Conservation (phyloP, 2,888 invertebrate species). For the Hemaris fuciformis region DNA sequence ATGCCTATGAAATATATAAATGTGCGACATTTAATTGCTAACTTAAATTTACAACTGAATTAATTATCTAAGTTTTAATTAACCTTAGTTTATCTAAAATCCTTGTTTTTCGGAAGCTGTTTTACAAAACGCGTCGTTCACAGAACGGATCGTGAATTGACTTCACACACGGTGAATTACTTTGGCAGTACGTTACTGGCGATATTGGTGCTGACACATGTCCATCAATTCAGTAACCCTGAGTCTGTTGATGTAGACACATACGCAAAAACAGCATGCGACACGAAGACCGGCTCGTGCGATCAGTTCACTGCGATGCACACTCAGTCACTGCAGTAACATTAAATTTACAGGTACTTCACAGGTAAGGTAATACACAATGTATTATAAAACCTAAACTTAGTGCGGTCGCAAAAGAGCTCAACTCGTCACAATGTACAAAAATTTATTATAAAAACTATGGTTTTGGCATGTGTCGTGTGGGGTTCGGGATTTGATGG, state of each 20-base stretch:
- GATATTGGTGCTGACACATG: slow-evolving; percentile 47
- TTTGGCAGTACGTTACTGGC: slow-evolving; percentile 79
- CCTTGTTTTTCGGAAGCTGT: slow-evolving; percentile 75
- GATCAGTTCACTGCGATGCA: slow-evolving; percentile 79
- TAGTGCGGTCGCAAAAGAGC: slow-evolving; percentile 72
- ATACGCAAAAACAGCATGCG: slow-evolving; percentile 72
- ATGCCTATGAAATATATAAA: slow-evolving; percentile 78
- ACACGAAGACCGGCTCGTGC: slow-evolving; percentile 55
- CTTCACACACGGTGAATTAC: slow-evolving; percentile 74
- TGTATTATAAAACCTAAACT: slow-evolving; percentile 70
- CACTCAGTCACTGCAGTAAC: slow-evolving; percentile 61
- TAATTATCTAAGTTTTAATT: slow-evolving; percentile 73
- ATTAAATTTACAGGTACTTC: slow-evolving; percentile 79
- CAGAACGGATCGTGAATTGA: slow-evolving; percentile 78
- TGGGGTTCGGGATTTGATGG: slow-evolving; percentile 57
- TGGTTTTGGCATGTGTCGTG: slow-evolving; percentile 50
- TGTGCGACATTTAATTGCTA: slow-evolving; percentile 78
- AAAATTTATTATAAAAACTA: slow-evolving; percentile 54
- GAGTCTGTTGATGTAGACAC: slow-evolving; percentile 63
- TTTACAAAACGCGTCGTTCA: slow-evolving; percentile 75
- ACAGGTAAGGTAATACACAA: slow-evolving; percentile 76
- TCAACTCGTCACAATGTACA: slow-evolving; percentile 59
- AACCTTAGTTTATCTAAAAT: slow-evolving; percentile 74
- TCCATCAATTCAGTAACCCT: slow-evolving; percentile 67
- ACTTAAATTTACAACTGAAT: slow-evolving; percentile 81